These are phyloP conservation scores for Achlya flavicornis DNA, from an alignment of 2,888 invertebrate species.

Conservation along the genomic window DNA sequence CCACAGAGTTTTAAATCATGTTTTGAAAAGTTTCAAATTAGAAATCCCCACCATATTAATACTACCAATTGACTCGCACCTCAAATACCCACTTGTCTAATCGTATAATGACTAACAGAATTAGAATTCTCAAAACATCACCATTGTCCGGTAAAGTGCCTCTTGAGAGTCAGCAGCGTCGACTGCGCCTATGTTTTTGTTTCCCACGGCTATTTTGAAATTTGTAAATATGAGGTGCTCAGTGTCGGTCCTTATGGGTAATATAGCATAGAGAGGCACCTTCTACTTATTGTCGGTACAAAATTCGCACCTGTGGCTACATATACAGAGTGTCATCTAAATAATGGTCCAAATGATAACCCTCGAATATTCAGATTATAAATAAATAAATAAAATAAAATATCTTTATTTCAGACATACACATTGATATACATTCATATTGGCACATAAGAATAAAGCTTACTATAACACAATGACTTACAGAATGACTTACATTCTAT, in stretches of 20 bases:
- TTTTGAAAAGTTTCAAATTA: too few species aligned
- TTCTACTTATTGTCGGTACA: background rate
- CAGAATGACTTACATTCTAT: too few species aligned
- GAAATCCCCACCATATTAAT: too few species aligned
- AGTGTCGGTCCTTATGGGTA: background rate
- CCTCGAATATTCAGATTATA: too few species aligned
- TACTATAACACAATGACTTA: too few species aligned
- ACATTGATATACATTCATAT: too few species aligned
- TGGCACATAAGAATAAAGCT: too few species aligned
- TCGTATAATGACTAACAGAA: background rate
- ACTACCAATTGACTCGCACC: background rate
- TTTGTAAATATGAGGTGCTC: slow-evolving; percentile 36
- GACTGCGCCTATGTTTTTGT: slow-evolving; percentile 29
- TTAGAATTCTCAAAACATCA: slow-evolving; percentile 4
- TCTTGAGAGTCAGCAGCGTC: slow-evolving; percentile 1
- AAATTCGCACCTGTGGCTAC: background rate
- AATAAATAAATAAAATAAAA: too few species aligned
- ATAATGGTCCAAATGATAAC: too few species aligned
- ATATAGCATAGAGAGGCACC: background rate
- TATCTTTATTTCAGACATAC: too few species aligned
- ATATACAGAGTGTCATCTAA: background rate
- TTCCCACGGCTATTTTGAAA: slow-evolving; percentile 41
- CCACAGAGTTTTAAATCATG: too few species aligned
- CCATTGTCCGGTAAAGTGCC: slow-evolving; percentile 13
- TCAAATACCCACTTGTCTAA: background rate